Conservation (phyloP, 2,888 invertebrate species). For the Xestoiulus laeticollis region DNA sequence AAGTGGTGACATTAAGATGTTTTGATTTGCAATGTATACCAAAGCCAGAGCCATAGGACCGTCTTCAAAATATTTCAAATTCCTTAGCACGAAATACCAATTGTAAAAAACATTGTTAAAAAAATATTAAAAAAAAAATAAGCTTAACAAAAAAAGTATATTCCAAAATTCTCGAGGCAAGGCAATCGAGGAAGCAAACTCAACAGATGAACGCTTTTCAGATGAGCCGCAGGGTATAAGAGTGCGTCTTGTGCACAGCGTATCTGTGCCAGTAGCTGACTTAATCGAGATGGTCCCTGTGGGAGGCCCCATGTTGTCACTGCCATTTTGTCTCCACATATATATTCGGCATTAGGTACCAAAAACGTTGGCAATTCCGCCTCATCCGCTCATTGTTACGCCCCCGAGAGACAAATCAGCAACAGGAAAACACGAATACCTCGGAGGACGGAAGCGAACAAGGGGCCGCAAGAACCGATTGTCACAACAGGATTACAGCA, state of each 20-base stretch:
- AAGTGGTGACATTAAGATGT: no score
- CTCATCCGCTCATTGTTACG: slow-evolving; percentile 26
- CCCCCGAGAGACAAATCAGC: slow-evolving; percentile 20
- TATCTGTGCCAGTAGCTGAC: not conserved
- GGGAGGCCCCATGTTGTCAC: not conserved
- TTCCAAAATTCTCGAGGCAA: not conserved
- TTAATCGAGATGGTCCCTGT: slow-evolving; percentile 11
- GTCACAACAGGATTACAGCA: slow-evolving; percentile 17
- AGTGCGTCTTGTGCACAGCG: not conserved
- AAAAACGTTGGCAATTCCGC: not conserved
- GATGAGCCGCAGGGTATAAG: not conserved
- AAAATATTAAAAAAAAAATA: no score
- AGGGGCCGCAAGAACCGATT: not conserved
- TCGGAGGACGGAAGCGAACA: not conserved
- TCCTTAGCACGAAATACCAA: no score
- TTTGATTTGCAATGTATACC: no score
- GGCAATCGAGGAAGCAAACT: not conserved
- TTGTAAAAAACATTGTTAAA: no score
- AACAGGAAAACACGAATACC: slow-evolving; percentile 5
- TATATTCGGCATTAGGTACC: not conserved
- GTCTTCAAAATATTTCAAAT: no score
- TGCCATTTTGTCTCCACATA: slow-evolving; percentile 11
- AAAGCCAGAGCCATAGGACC: no score
- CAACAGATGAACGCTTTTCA: not conserved
- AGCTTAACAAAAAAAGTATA: no score